Evolutionary conservation across 2,113 vertebrate species (phyloP).

Genomic region (Pandion haliaetus): DNA sequence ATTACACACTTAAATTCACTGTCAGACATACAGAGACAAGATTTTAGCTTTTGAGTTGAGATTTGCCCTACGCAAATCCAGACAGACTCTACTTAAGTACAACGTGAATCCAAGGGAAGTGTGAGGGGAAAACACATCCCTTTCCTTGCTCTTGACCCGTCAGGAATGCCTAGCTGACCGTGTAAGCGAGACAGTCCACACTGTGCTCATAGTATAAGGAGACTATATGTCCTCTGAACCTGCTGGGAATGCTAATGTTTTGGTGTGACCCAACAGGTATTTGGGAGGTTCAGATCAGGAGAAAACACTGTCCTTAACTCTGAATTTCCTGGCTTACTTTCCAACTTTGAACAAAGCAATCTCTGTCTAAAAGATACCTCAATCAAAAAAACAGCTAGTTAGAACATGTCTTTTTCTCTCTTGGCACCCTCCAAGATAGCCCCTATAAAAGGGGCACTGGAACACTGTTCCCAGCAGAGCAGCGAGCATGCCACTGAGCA

Average conservation of each 20-base stretch:
- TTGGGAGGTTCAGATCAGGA: neutral
- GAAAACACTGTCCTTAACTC: neutral
- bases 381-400: neutral
- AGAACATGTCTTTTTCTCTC: neutral
- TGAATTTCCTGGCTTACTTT: neutral
- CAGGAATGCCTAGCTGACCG: neutral
- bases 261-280: neutral
- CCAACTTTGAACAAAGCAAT: neutral
- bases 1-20: neutral
- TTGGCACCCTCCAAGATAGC: neutral
- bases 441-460: neutral
- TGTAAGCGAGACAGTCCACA: fast-evolving
- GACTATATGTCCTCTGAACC: neutral
- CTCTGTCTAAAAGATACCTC: neutral
- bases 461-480: neutral
- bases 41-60: neutral
- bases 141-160: neutral
- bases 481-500: neutral
- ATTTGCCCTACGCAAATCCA: neutral
- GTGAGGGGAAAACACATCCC: neutral
- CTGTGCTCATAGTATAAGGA: neutral
- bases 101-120: neutral
- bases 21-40: neutral
- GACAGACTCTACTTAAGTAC: neutral
- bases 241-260: neutral